These are phyloP conservation scores for Agrilus cyanescens DNA, from an alignment of 2,888 invertebrate genomes.

Conservation along the genomic window DNA sequence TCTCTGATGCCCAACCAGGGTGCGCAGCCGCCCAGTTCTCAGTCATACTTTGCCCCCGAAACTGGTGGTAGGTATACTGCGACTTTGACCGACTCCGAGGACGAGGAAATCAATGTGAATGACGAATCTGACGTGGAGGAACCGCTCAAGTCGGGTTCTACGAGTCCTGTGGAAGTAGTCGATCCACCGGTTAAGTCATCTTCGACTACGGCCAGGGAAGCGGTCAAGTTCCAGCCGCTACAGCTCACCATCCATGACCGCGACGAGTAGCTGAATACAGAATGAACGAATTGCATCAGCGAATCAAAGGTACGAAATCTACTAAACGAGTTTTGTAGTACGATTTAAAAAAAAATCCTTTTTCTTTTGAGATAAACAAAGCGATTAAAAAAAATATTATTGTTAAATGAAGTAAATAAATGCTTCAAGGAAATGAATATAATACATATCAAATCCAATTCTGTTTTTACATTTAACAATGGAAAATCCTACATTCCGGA, in stretches of 20 bases:
- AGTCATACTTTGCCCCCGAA: constrained; percentile 41
- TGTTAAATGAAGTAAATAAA: no score
- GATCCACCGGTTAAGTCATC: constrained; percentile 21
- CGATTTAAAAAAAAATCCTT: no score
- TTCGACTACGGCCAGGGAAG: constrained; percentile 17
- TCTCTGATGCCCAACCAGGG: constrained; percentile 54
- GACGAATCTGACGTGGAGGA: constrained; percentile 59
- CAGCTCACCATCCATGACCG: constrained; percentile 65
- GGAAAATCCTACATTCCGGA: no score
- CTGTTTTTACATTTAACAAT: no score
- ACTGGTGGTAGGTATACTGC: constrained; percentile 30
- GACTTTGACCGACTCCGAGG: constrained; percentile 43
- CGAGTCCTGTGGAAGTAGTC: constrained; percentile 39
- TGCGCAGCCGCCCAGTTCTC: constrained; percentile 39
- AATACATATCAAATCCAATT: no score
- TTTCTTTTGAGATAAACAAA: no score
- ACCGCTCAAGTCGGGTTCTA: constrained; percentile 38
- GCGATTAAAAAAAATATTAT: no score
- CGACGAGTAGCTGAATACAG: constrained; percentile 21
- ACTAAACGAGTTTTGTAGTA: no score
- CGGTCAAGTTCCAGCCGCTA: constrained; percentile 45
- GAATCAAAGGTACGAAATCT: no score
- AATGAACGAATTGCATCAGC: no score
- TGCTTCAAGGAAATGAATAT: no score
- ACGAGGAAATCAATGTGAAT: constrained; percentile 78